Percentiles rank a stretch among this genome's conserved stretches.
Conservation (phyloP, 2,797 vertebrate genomes). For the Sebastes alutus region DNA sequence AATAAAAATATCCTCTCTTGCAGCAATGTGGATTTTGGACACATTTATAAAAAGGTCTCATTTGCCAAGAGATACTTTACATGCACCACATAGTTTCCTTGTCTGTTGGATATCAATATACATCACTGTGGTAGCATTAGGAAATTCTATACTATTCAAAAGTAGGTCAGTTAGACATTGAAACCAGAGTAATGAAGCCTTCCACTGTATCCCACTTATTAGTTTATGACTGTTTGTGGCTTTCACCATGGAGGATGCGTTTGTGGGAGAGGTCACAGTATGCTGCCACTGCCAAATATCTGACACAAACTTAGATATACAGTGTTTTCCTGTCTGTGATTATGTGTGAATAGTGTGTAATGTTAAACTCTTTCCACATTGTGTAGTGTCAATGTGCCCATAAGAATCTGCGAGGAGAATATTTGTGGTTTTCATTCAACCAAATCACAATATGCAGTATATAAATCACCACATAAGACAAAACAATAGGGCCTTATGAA, state of each 20-base stretch:
- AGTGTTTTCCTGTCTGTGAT: neutral
- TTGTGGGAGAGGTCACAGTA: neutral
- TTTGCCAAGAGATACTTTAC: neutral
- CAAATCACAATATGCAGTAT: neutral
- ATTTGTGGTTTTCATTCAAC: constrained; percentile 31
- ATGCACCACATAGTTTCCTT: neutral
- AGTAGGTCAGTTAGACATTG: neutral
- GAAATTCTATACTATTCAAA: neutral
- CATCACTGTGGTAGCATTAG: neutral
- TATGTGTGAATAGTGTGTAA: neutral
- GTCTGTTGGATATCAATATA: neutral
- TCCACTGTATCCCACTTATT: neutral
- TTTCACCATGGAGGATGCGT: neutral
- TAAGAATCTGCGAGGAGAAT: constrained; percentile 15
- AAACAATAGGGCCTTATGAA: neutral
- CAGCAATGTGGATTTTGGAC: neutral
- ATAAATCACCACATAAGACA: constrained; percentile 20
- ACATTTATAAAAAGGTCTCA: neutral
- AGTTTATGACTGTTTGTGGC: neutral
- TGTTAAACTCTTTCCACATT: neutral
- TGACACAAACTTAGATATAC: neutral
- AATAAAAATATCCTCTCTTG: neutral
- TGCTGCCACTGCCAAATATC: neutral
- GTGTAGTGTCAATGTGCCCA: neutral
- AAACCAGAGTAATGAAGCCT: neutral